These are phyloP conservation scores for Charaxes varanes DNA, from an alignment of 1,140 invertebrate species.

Conservation along the genomic window DNA sequence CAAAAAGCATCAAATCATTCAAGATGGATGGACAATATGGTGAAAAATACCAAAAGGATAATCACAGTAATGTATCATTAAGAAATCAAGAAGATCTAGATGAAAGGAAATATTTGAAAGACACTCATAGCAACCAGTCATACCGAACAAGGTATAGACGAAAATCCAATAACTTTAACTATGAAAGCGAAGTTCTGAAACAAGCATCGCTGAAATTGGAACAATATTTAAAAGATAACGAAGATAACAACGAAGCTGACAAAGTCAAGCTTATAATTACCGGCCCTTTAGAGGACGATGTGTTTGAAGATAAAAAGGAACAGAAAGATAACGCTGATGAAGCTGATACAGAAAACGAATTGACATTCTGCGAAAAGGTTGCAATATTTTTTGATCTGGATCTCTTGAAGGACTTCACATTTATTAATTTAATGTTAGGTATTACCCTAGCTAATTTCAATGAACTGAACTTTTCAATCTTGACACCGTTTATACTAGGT, in stretches of 20 bases:
- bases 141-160: conserved; percentile 39
- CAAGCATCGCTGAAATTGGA: conserved; percentile 67
- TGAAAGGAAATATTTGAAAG: conserved; percentile 58
- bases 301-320: conserved; percentile 33
- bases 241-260: conserved; percentile 34
- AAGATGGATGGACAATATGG: conserved; percentile 61
- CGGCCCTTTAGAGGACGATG: conserved; percentile 30
- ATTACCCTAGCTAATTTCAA: conserved; percentile 80
- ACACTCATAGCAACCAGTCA: conserved; percentile 64
- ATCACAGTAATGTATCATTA: conserved; percentile 56
- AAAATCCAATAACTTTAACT: conserved; percentile 65
- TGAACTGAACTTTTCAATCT: conserved; percentile 81
- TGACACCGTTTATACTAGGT: conserved; percentile 80
- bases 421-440: conserved; percentile 80
- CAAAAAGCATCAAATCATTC: conserved; percentile 57
- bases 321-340: conserved; percentile 26
- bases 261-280: conserved; percentile 45
- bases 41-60: conserved; percentile 59
- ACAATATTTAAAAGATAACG: conserved; percentile 55
- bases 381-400: conserved; percentile 80
- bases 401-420: conserved; percentile 78
- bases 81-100: conserved; percentile 55
- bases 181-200: conserved; percentile 65
- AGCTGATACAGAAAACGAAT: conserved; percentile 40
- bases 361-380: conserved; percentile 71